A percentile compares a stretch with the other conserved stretches of the same genome.
These are phyloP conservation scores for Drosophila punjabiensis DNA, from an alignment of 1,140 invertebrate genomes.

Conservation along the genomic window DNA sequence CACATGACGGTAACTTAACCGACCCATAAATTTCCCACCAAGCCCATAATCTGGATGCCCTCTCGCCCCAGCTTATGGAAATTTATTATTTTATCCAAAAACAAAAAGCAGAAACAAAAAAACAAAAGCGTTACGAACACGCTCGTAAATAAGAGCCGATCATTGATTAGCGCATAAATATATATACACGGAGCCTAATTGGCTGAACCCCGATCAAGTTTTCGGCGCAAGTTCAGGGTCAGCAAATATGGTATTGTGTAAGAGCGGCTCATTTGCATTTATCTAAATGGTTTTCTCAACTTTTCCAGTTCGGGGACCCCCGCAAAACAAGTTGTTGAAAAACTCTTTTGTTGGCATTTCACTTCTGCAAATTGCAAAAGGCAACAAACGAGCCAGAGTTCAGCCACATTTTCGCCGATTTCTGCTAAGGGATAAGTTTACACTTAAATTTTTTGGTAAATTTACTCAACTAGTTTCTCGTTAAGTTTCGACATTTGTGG, in stretches of 20 bases:
- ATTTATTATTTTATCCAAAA: conserved; percentile 31
- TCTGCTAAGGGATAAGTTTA: conserved; percentile 38
- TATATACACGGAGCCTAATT: conserved; percentile 60
- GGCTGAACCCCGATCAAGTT: conserved; percentile 19
- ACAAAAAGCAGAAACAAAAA: conserved; percentile 22
- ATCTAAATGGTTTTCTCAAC: conserved; percentile 28
- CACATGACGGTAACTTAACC: conserved; percentile 21
- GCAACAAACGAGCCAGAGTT: conserved; percentile 21
- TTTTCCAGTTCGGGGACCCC: neutral
- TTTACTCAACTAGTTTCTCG: conserved; percentile 41
- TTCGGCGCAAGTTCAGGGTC: conserved; percentile 68
- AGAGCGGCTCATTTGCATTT: conserved; percentile 48
- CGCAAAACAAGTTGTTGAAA: conserved; percentile 34
- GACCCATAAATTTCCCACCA: conserved; percentile 36
- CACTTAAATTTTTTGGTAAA: conserved; percentile 33
- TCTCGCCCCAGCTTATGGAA: conserved; percentile 24
- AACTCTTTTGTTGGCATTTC: conserved; percentile 65
- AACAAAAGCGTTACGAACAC: conserved; percentile 22
- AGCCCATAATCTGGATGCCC: conserved; percentile 21
- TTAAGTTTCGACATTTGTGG: conserved; percentile 42
- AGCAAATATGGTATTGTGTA: conserved; percentile 18
- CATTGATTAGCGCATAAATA: conserved; percentile 77
- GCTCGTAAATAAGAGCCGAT: conserved; percentile 47
- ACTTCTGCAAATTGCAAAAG: conserved; percentile 51
- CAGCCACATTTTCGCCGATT: conserved; percentile 28